These are phyloP conservation scores for Rhagonycha fulva DNA, from an alignment of 2,888 invertebrate genomes.

Conservation along the genomic window DNA sequence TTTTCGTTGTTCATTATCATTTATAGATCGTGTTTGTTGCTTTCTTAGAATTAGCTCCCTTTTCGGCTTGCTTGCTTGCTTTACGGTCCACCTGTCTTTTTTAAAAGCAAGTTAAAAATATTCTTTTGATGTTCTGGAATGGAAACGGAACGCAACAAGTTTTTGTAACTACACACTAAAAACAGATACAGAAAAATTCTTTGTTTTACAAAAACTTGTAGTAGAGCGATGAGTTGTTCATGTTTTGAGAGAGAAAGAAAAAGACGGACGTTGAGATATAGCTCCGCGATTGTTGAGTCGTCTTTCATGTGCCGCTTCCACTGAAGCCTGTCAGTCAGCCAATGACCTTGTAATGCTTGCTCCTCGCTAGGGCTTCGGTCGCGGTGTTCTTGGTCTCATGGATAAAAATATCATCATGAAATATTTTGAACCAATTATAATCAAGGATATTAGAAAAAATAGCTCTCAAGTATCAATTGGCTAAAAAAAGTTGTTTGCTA, in stretches of 20 bases:
- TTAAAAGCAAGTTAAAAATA: neutral
- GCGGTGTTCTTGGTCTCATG: neutral
- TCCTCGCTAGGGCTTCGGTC: conserved; percentile 3
- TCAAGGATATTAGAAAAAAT: neutral
- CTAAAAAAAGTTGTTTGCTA: neutral
- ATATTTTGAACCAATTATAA: conserved; percentile 2
- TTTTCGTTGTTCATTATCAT: conserved; percentile 8
- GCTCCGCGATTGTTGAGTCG: conserved; percentile 15
- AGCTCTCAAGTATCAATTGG: neutral
- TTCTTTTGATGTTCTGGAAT: neutral
- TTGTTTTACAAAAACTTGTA: neutral
- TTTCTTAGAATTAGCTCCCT: conserved; percentile 1
- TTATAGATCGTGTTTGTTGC: conserved; percentile 2
- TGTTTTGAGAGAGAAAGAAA: conserved; percentile 11
- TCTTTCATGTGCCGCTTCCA: conserved; percentile 19
- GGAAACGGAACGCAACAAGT: conserved; percentile 10
- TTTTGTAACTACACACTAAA: conserved; percentile 13
- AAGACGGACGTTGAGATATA: conserved; percentile 12
- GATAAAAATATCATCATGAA: conserved; percentile 11
- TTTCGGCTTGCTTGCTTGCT: neutral
- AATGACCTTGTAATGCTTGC: conserved; percentile 27
- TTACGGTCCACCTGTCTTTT: conserved; percentile 6
- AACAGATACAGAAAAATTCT: conserved; percentile 12
- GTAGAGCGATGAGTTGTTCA: neutral
- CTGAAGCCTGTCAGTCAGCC: conserved; percentile 30